phyloP scores from a whole-genome alignment of 1,140 invertebrate species.

The Macrocentrus cingulum region DNA sequence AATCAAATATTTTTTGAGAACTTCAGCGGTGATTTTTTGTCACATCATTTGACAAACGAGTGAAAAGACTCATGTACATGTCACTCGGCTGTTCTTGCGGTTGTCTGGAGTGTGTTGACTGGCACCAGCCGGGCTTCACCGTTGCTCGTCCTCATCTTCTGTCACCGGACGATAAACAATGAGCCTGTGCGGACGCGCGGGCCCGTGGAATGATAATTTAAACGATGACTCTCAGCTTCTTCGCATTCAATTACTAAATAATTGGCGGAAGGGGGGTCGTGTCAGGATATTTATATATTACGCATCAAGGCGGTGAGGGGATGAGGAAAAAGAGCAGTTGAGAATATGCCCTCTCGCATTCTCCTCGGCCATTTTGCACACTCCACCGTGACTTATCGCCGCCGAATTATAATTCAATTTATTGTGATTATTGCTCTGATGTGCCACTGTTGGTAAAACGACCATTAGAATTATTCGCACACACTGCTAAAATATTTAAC shows the following conservation, averaged over 20 bases:
- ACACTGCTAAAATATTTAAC: too few species aligned
- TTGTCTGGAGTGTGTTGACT: background rate
- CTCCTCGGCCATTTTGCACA: too few species aligned
- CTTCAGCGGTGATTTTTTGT: too few species aligned
- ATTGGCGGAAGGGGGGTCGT: slow-evolving; percentile 43
- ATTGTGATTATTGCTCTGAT: too few species aligned
- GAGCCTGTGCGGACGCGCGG: slow-evolving; percentile 33
- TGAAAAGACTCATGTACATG: background rate
- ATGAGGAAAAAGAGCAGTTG: slow-evolving; percentile 9
- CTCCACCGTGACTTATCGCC: too few species aligned
- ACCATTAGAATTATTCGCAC: too few species aligned
- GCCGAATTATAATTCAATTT: too few species aligned
- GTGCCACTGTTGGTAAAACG: too few species aligned
- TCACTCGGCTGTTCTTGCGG: background rate
- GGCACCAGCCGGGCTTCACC: slow-evolving; percentile 25
- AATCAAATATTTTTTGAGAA: too few species aligned
- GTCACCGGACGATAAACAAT: slow-evolving; percentile 42
- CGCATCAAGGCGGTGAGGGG: background rate
- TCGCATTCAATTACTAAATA: slow-evolving; percentile 58
- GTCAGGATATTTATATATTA: background rate
- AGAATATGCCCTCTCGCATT: too few species aligned
- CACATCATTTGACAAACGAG: slow-evolving; percentile 39
- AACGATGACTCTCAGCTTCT: slow-evolving; percentile 55
- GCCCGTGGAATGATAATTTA: slow-evolving; percentile 52
- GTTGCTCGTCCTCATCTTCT: slow-evolving; percentile 15